Evolutionary conservation across 2,797 vertebrate species (phyloP), one percentile per base, ranked within the genome.

Genomic region (Hippoglossus hippoglossus): DNA sequence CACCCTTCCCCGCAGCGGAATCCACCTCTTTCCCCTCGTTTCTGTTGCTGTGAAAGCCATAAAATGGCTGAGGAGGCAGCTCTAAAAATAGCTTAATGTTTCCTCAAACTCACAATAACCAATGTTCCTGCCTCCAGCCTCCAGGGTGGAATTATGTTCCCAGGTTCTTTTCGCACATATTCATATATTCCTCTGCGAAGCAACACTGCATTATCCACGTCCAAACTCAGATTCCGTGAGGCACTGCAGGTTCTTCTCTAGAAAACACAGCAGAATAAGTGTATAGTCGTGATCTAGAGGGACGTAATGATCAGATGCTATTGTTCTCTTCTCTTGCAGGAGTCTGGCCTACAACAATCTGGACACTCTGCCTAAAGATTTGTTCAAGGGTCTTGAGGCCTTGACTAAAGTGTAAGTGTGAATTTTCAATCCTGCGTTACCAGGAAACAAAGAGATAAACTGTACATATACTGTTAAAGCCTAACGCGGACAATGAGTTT

Each of bases 261-360:
- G 1, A 67, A 63, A 47, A 16, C 36, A 54, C 24, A 44, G 31
- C 5, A 36, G 56, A n/a, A 47, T 50, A 60, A 15, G 6, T 56
- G 41, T 2, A 19, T 12, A 4, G 24, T 31, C 47, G 15, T 21
- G 12, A 60, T 69, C 39, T 22, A 21, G 11, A 41, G 2, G n/a
- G 15, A 18, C 13, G n/a, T 7, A 1, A 25, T 50, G 5, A 47
- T 13, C 24, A 46, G n/a, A 8, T 52, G 49, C 21, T 52, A 15
- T 9, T 44, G 6, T 19, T 22, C 3, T n/a, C 15, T 7, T 73
- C 63, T 56, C 49, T 5, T 25, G 34, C 67, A 99, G 98, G 95
- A 99, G 98, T 90, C 95, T 99, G 58, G 97, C 98, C 75, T 96
- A 97, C 94, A 99, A 99, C 91, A 98, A 98, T 87, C 95, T 99